Conservation (phyloP, 2,888 invertebrate genomes). For the Minunthozetes semirufus region DNA sequence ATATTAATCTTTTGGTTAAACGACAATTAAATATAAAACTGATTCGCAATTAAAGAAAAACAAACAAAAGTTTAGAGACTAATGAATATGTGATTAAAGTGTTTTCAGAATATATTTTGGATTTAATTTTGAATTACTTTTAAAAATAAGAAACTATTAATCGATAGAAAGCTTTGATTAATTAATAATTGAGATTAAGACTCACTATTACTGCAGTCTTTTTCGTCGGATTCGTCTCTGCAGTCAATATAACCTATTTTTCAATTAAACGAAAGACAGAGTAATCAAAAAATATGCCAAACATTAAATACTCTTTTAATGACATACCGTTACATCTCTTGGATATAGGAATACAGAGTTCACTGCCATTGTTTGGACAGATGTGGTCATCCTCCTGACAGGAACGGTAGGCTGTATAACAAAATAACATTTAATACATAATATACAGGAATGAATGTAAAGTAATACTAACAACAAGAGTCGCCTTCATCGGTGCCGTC, state of each 20-base stretch:
- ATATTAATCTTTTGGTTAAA: neutral
- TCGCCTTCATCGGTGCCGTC: slow-evolving; percentile 91
- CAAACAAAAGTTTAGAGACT: slow-evolving; percentile 1
- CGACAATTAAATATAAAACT: neutral
- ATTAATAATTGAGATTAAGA: neutral
- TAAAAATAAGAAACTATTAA: neutral
- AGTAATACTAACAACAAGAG: slow-evolving; percentile 70
- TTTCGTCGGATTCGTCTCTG: slow-evolving; percentile 63
- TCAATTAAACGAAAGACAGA: neutral
- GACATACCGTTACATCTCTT: slow-evolving; percentile 75
- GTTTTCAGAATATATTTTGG: too few relatives aligned
- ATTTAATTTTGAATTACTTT: too few relatives aligned
- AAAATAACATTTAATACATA: slow-evolving; percentile 25
- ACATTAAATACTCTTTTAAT: neutral
- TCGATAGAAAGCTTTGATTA: neutral
- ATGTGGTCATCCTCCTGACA: slow-evolving; percentile 80
- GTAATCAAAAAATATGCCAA: neutral
- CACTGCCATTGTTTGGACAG: slow-evolving; percentile 58
- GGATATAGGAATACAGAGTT: slow-evolving; percentile 76
- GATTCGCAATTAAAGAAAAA: slow-evolving; percentile 4
- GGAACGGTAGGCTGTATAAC: slow-evolving; percentile 67
- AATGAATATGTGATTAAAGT: too few relatives aligned
- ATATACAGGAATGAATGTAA: neutral
- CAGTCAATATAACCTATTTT: slow-evolving; percentile 67
- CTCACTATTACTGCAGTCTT: slow-evolving; percentile 59